Percentiles rank a stretch among this genome's conserved stretches.
phyloP scores from a whole-genome alignment of 2,888 invertebrate species.

The Drosophila algonquin region DNA sequence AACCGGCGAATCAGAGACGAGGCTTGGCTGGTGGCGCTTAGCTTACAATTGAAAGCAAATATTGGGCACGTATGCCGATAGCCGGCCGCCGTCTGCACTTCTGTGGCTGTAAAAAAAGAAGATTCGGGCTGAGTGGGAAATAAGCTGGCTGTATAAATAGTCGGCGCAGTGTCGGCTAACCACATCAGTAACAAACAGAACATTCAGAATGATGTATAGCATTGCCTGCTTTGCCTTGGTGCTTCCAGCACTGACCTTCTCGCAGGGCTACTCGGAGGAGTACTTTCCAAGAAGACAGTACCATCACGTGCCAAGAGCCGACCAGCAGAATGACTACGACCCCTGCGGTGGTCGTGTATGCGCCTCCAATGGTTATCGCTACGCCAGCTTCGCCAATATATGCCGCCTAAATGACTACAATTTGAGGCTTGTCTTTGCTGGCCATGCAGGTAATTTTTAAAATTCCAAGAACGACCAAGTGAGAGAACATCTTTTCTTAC shows the following conservation, averaged over 20 bases:
- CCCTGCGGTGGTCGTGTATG: conserved; percentile 30
- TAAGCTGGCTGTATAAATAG: conserved; percentile 30
- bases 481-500: background rate
- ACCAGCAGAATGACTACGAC: background rate
- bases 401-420: conserved; percentile 37
- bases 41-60: conserved; percentile 17
- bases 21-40: background rate
- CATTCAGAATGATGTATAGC: conserved; percentile 18
- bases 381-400: conserved; percentile 29
- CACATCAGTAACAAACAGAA: conserved; percentile 27
- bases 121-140: background rate
- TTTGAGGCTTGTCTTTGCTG: conserved; percentile 14
- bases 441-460: conserved; percentile 12
- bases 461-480: background rate
- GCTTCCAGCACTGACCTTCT: conserved; percentile 1
- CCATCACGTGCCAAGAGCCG: background rate
- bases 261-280: conserved; percentile 4
- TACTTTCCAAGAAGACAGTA: background rate
- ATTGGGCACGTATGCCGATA: conserved; percentile 35
- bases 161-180: conserved; percentile 18
- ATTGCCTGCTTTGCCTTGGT: conserved; percentile 10
- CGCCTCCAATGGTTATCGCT: conserved; percentile 14
- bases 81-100: conserved; percentile 26
- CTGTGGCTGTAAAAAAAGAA: conserved; percentile 12
- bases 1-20: conserved; percentile 15